Percentiles rank a stretch among this genome's conserved stretches.
phyloP scores from a whole-genome alignment of 2,888 invertebrate genomes.

The Ypsolopha scabrella region DNA sequence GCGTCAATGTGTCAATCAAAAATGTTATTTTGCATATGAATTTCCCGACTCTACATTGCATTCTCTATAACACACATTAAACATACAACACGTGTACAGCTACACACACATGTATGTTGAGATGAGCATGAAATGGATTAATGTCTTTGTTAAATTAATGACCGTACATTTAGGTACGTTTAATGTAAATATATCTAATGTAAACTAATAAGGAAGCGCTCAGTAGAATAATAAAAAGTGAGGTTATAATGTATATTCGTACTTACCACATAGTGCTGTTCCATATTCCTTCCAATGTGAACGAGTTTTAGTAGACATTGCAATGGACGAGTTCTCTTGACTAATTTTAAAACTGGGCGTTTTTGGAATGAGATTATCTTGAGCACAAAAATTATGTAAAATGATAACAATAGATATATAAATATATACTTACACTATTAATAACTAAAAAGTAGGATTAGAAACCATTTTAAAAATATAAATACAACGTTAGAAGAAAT shows the following conservation, averaged over 20 bases:
- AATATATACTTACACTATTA: slow-evolving; percentile 39
- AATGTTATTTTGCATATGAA: no score
- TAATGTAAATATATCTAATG: no score
- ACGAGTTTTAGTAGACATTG: slow-evolving; percentile 66
- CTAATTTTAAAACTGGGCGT: slow-evolving; percentile 41
- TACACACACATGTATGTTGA: neutral
- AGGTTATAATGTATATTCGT: slow-evolving; percentile 1
- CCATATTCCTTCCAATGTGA: slow-evolving; percentile 71
- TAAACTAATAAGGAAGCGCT: no score
- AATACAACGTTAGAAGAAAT: slow-evolving; percentile 4
- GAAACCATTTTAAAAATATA: slow-evolving; percentile 16
- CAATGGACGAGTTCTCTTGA: slow-evolving; percentile 35
- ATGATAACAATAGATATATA: slow-evolving; percentile 30
- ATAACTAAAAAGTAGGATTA: slow-evolving; percentile 49
- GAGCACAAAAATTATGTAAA: slow-evolving; percentile 59
- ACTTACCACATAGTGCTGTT: slow-evolving; percentile 66
- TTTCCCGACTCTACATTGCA: no score
- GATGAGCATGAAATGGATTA: neutral
- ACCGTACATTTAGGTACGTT: no score
- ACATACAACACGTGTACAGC: no score
- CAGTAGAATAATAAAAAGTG: neutral
- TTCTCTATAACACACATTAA: no score
- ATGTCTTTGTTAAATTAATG: no score
- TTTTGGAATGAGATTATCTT: slow-evolving; percentile 68
- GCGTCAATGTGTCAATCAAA: no score